A percentile compares a stretch with the other conserved stretches of the same genome.
Conservation (phyloP, 2,888 invertebrate genomes). For the Hemistola chrysoprasaria region DNA sequence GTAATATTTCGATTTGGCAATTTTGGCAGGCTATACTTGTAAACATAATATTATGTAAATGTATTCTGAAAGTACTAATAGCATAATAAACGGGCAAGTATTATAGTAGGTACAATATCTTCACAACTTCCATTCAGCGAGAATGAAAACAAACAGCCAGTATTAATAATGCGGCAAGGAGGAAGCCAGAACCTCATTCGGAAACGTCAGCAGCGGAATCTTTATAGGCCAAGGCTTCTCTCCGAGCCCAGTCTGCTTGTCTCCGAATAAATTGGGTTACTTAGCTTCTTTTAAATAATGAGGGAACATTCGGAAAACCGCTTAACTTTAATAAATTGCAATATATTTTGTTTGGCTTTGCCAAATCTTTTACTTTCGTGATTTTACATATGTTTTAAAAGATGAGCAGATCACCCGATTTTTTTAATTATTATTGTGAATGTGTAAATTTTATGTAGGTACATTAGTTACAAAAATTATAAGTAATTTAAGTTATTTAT, state of each 20-base stretch:
- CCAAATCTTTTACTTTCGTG: background rate
- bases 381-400: too few species aligned
- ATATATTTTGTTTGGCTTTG: conserved; percentile 10
- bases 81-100: too few species aligned
- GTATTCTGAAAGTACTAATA: too few species aligned
- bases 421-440: too few species aligned
- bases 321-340: conserved; percentile 13
- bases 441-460: too few species aligned
- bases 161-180: conserved; percentile 15
- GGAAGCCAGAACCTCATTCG: conserved; percentile 18
- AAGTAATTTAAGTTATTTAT: too few species aligned
- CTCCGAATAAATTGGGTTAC: conserved; percentile 18
- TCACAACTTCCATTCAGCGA: conserved; percentile 16
- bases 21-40: too few species aligned
- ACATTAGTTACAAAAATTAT: too few species aligned
- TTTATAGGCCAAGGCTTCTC: conserved; percentile 27
- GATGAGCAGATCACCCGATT: too few species aligned
- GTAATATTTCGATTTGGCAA: too few species aligned
- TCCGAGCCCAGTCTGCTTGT: conserved; percentile 9
- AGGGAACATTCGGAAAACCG: conserved; percentile 9
- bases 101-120: conserved; percentile 7
- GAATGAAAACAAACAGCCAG: conserved; percentile 21
- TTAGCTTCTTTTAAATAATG: conserved; percentile 22
- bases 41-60: too few species aligned
- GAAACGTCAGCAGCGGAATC: conserved; percentile 19